These are phyloP conservation scores for Pseudorhiza aurosa DNA, from an alignment of 30 jellyfish, hydroid and myxozoan genomes.

Conservation along the genomic window DNA sequence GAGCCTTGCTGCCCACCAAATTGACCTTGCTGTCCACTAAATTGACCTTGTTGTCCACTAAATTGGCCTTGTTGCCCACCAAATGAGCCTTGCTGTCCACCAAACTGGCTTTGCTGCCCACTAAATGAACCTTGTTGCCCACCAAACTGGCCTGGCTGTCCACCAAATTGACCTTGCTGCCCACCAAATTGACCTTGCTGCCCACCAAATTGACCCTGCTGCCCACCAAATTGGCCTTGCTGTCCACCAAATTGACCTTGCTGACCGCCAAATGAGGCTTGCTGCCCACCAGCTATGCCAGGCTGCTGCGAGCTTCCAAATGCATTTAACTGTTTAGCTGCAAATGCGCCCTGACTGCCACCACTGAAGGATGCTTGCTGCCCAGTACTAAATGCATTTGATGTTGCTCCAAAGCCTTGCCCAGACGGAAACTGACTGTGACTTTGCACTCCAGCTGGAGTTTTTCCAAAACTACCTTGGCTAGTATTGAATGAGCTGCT, in stretches of 20 bases:
- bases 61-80: conserved; percentile 27
- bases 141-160: background rate
- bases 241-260: background rate
- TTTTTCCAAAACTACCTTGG: conserved; percentile 53
- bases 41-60: conserved; percentile 47
- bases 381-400: conserved; percentile 20
- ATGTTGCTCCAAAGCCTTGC: conserved; percentile 4
- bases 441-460: background rate
- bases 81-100: conserved; percentile 42
- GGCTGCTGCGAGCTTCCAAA: conserved; percentile 10
- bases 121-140: conserved; percentile 6
- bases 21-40: conserved; percentile 52
- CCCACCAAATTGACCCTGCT: background rate
- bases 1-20: conserved; percentile 11
- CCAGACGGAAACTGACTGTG: conserved; percentile 4
- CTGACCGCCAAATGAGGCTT: conserved; percentile 28
- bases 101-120: conserved; percentile 7
- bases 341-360: conserved; percentile 14
- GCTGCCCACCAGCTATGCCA: conserved; percentile 14
- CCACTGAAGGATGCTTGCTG: conserved; percentile 17
- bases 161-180: background rate
- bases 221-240: conserved; percentile 10
- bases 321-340: conserved; percentile 7
- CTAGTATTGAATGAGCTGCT: conserved; percentile 25
- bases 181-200: conserved; percentile 34